Conservation (phyloP, 1,140 invertebrate genomes). For the Bemisia tabaci region DNA sequence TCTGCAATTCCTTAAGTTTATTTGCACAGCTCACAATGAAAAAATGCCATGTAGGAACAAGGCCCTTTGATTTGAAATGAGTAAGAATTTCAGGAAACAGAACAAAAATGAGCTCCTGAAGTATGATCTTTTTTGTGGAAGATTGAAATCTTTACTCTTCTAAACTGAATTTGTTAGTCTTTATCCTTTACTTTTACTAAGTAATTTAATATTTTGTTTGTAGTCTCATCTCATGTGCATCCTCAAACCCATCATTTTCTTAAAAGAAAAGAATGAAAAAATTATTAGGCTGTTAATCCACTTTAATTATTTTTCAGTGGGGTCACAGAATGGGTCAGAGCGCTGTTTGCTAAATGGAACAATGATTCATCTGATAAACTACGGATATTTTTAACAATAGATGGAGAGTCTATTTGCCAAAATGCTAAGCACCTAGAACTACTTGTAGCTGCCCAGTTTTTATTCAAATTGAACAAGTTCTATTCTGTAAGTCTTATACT, state of each 20-base stretch:
- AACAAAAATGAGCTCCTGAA: too few relatives aligned
- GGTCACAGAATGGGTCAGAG: neutral
- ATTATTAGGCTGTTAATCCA: slow-evolving; percentile 32
- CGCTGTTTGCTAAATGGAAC: slow-evolving; percentile 5
- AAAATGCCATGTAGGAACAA: too few relatives aligned
- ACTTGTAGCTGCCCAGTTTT: neutral
- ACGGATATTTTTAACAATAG: neutral
- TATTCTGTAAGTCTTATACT: neutral
- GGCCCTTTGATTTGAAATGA: too few relatives aligned
- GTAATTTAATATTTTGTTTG: too few relatives aligned
- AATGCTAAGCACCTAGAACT: neutral
- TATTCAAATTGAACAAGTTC: neutral
- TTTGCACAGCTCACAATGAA: too few relatives aligned
- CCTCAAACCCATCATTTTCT: neutral
- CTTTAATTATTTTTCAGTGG: slow-evolving; percentile 34
- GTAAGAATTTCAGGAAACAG: too few relatives aligned
- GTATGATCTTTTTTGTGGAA: too few relatives aligned
- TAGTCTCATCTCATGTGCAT: too few relatives aligned
- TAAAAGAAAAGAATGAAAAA: slow-evolving; percentile 34
- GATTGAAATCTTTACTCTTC: too few relatives aligned
- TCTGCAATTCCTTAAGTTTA: too few relatives aligned
- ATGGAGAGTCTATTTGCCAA: neutral
- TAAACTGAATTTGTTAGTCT: too few relatives aligned
- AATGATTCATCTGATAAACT: neutral
- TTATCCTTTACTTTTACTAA: too few relatives aligned